Evolutionary conservation across 1,140 invertebrate species (phyloP).

Genomic region (Ostrea denselamellosa): DNA sequence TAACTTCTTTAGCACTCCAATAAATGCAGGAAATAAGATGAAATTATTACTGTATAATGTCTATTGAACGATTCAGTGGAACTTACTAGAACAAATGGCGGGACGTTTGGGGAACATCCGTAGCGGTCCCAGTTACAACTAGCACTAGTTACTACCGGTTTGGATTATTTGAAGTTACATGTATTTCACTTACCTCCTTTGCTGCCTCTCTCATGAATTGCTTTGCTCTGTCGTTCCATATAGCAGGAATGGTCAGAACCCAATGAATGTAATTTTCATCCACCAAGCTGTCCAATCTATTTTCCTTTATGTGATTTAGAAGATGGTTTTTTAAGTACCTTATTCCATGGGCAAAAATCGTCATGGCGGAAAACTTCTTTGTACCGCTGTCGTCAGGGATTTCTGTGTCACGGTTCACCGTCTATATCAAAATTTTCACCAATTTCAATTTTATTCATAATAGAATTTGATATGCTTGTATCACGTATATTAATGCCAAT

Average conservation of each 20-base stretch:
- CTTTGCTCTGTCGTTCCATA: slow-evolving; percentile 53
- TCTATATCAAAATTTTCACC: background rate
- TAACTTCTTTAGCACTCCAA: too few relatives aligned
- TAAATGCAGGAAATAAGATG: too few relatives aligned
- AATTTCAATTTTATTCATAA: too few relatives aligned
- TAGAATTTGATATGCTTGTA: too few relatives aligned
- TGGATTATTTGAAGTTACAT: too few relatives aligned
- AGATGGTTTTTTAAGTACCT: slow-evolving; percentile 42
- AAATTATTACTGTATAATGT: too few relatives aligned
- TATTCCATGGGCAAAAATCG: slow-evolving; percentile 42
- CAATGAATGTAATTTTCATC: slow-evolving; percentile 46
- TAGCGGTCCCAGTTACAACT: too few relatives aligned
- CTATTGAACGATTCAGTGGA: too few relatives aligned
- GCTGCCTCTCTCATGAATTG: slow-evolving; percentile 62
- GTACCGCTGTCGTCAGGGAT: slow-evolving; percentile 11
- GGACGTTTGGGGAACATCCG: too few relatives aligned
- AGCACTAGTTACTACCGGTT: too few relatives aligned
- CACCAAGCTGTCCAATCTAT: slow-evolving; percentile 27
- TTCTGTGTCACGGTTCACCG: background rate
- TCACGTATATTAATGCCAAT: too few relatives aligned
- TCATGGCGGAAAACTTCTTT: slow-evolving; percentile 21
- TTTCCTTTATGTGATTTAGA: background rate
- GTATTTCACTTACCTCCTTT: slow-evolving; percentile 50
- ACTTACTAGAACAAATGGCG: too few relatives aligned
- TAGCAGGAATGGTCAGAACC: slow-evolving; percentile 55